Evolutionary conservation across 1,140 invertebrate genomes (phyloP), one percentile per base, ranked within the genome.

Genomic region (Dendroctonus ponderosae): DNA sequence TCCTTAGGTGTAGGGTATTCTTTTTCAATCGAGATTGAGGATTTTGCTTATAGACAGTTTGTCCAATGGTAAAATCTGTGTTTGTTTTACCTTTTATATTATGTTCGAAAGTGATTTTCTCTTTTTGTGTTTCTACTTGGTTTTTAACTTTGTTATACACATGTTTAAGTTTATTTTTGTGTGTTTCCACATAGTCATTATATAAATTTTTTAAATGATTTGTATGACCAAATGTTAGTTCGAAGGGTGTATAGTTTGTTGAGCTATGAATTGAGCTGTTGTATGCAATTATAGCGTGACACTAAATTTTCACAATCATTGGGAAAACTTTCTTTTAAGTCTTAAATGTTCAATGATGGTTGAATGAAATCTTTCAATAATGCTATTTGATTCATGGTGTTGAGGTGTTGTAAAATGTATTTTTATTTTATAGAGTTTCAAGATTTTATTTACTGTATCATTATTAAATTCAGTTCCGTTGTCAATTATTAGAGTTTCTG

Each of bases 361-460:
- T 7, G 64, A 69, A 51, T 69, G 66, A 42, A 72, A 71, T 11
- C 67, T 60, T 71, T 77, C 74, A 14, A 77, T 66, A 14, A 71
- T 60, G 40, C 72, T 70, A 56, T 78, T 77, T 9, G 74, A 78
- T 61, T 77, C 72, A 0, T 68, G 74, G 43, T 77, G 74, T 46
- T 75, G 67, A 44, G 73, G 54, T 70, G 76, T 68, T 72, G 72
- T 78, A 60, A 74, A 77, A 54, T 77, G 74, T n/a, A 76, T 73
- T 7, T 71, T 41, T 14, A 77, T 73, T 48, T 73, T 74, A 66
- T 74, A 74, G 11, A 67, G 39, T 58, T 62, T 62, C 44, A 71
- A 69, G 15, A 74, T 51, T 65, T 76, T 70, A 44, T 68, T 70
- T 15, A 73, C 44, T 3, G 56, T 52, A 5, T 69, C 59, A 38